A percentile compares a stretch with the other conserved stretches of the same genome.
Evolutionary conservation across 2,888 invertebrate genomes (phyloP).

Genomic region (Drosophila infuscata): DNA sequence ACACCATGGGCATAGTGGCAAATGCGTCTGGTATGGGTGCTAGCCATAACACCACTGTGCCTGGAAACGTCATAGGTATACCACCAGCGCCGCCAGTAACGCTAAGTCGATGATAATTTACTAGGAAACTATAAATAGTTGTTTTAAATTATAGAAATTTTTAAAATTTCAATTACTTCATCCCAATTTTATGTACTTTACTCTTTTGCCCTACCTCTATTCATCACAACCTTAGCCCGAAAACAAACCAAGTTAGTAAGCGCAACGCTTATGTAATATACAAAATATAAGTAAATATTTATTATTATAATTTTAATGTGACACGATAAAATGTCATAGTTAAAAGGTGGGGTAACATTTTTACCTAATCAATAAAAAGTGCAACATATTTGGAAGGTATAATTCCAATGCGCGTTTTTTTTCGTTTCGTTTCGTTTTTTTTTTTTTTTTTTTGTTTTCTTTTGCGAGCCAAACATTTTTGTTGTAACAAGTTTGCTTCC

Average conservation of each 20-base stretch:
- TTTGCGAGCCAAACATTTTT: constrained; percentile 25
- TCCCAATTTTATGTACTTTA: constrained; percentile 22
- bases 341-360: constrained; percentile 9
- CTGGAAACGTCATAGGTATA: constrained; percentile 70
- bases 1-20: constrained; percentile 58
- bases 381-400: constrained; percentile 12
- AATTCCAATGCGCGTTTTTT: constrained; percentile 30
- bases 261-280: constrained; percentile 69
- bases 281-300: constrained; percentile 37
- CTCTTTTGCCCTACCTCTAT: constrained; percentile 37
- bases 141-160: constrained; percentile 51
- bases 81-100: constrained; percentile 71
- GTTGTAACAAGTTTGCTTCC: constrained; percentile 51
- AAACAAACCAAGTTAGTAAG: constrained; percentile 51
- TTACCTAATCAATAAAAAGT: constrained; percentile 10
- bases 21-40: constrained; percentile 45
- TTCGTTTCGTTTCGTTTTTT: not conserved
- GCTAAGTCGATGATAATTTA: constrained; percentile 80
- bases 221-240: constrained; percentile 42
- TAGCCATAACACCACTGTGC: constrained; percentile 39
- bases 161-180: constrained; percentile 54
- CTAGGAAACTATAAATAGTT: constrained; percentile 28
- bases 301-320: constrained; percentile 43
- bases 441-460: constrained; percentile 22
- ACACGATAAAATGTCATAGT: constrained; percentile 16